Base-by-base conservation (phyloP, 2,888 invertebrate species). In the Coecobrya sp. region DNA sequence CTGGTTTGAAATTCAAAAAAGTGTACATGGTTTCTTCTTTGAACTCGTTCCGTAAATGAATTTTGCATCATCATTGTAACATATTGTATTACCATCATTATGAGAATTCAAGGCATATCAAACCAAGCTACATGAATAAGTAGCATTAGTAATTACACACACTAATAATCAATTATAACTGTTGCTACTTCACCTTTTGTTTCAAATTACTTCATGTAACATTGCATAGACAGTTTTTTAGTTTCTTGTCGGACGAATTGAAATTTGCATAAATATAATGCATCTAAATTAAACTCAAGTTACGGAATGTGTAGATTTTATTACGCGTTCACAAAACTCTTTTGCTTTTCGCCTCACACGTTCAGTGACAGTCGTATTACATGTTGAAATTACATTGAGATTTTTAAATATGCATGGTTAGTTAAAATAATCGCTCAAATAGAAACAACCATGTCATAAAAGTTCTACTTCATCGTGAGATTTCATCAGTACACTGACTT, bases 11-110 rank as follows among this genome's bases (percentile, higher is more conserved):
- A 62, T 62, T 25, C 62, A 22, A 62, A 59, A 42, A 49, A 55
- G 16, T n/a, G 55, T 49, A 49, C 19, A 19, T 62, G 13, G 8
- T 65, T 19, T 10, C 0, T 3, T 36, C n/a, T 70, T 36, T 70
- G 16, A 30, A 70, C 11, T 42, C 19, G 10, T 25, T 25, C 13
- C 3, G 68, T 25, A 25, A 30, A 70, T 70, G 70, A 70, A 70
- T 70, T 70, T 70, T 70, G 70, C 70, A 70, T 36, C 70, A 70
- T 70, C 70, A 70, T 42, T 22, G 11, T 59, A 19, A 19, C 19
- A 25, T 62, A 62, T 10, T 10, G 8, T 62, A 62, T 62, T 25
- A 8, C 25, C 22, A 8, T 62, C 25, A 0, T 62, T 25, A 10
- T 25, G 49, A 49, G 49, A 49, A 16, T 55, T 13, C 55, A 7